Base-by-base conservation (phyloP, 2,797 vertebrate genomes). In the Microctenopoma stevenorrisi region DNA sequence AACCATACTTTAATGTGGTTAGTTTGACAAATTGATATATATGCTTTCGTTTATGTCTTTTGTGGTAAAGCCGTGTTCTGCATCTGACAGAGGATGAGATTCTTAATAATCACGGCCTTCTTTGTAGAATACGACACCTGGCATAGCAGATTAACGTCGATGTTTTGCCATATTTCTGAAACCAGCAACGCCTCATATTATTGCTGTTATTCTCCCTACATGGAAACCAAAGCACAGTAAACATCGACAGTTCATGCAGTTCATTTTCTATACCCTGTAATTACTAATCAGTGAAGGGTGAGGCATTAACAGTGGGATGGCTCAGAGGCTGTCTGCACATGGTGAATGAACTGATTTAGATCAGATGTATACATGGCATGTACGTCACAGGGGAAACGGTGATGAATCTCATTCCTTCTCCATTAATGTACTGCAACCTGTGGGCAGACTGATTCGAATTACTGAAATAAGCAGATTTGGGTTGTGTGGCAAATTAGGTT, bases 401-500 rank as follows among this genome's bases (percentile, higher is more conserved):
- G 25, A 70, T 57, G 4, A 38, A 30, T 53, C 30, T 7, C 4
- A 60, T 52, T 66, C 10, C 6, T 68, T 15, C 28, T 51, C 35
- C 10, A 15, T 35, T 43, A 43, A 11, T 72, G 47, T 37, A 16
- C 44, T 25, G 49, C 28, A 72, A 68, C 57, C 74, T 66, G 59
- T 70, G 22, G 67, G 50, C 56, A 66, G 48, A 58, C 16, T 4
- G 15, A 62, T 48, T 50, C 51, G 62, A 74, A 76, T 80, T 78
- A 87, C 37, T 4, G 63, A 71, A 60, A 83, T 64, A 81, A 72
- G 52, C 38, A 68, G 76, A 82, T 83, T 22, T 37, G 79, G 30
- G 54, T 13, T 60, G 50, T 2, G 38, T 53, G 52, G 63, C 44
- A 62, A 79, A 82, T 77, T 42, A 35, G 35, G 82, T 73, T 78